Base-by-base conservation (phyloP, 2,888 invertebrate genomes). In the Lordiphosa andalusiaca region DNA sequence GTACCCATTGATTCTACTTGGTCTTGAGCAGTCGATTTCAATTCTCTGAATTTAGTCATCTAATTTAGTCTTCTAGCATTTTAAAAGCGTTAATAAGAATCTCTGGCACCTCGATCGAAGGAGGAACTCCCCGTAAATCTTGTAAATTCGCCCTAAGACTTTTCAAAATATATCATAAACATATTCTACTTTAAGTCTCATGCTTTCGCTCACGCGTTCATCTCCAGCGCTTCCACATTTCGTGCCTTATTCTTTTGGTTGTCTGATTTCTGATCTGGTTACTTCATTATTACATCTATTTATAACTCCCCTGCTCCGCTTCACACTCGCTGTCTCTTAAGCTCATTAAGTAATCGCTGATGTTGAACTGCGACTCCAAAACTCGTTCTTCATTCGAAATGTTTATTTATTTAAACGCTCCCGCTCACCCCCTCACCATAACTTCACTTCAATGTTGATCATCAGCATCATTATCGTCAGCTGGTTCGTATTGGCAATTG, bases 231-330 rank as follows among this genome's bases (percentile, higher is more conserved):
- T 60, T 59, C 33, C 53, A 53, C 53, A 51, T 39, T 39, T 12
- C 19, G 19, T 4, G 19, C 12, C 13, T 13, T 48, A 44, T 1
- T 25, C 21, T 23, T 13, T 44, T 36, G 53, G 30, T 48, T 61
- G 53, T 58, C 53, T 55, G 64, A 58, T 76, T 66, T 66, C 56
- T 67, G 69, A 81, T 81, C 78, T 82, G 81, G 73, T 81, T 84
- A 84, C 75, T 81, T 81, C 81, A 82, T 81, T 81, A 81, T 84
- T 81, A 78, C 71, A 68, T 78, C 72, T 80, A 77, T 84, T 81
- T 84, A 77, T 81, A 83, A 60, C 23, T 12, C 19, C 44, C 10
- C 36, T 37, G 25, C 10, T 30, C 25, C 48, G 6, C 35, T 21
- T 9, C 41, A 7, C n/a, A 16, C 23, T 35, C 36, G 5, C 30